Evolutionary conservation across 2,113 vertebrate genomes (phyloP), one percentile per base, ranked within the genome.

Genomic region (Antechinus flavipes): DNA sequence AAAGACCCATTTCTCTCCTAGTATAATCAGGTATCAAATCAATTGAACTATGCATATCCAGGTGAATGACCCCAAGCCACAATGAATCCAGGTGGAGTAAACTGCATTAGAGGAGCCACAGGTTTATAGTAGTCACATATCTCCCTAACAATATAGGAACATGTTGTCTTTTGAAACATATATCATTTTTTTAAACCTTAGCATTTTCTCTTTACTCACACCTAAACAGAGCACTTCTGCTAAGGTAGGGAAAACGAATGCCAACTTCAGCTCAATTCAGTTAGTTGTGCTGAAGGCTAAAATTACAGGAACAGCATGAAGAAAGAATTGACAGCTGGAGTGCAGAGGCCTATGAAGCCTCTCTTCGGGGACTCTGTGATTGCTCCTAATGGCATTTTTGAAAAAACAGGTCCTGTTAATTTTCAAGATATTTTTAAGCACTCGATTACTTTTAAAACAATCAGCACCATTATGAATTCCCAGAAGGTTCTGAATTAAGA

Each of bases 351-450:
- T 97, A 91, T 93, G 93, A 97, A 97, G 89, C 54, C 90, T 96
- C 96, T 92, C 97, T 95, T 98, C 95, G 68, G 91, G 93, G 42
- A 91, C 53, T 94, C 94, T 91, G 30, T 94, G 91, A 93, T 95
- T 97, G 93, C 93, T 97, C 58, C 93, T 97, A 97, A 94, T 90
- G 68, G 14, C 16, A 89, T 95, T 98, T 97, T 84, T 27, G 93
- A 94, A 93, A 56, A 93, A 96, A 92, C 3, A 96, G 46, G 91
- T 49, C 47, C 53, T 95, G 90, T 96, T 98, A 97, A 97, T 97
- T 98, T 98, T 97, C 7, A 55, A 90, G 90, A 50, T 84, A 96
- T 98, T 99, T 98, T 97, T 96, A 97, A 97, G 93, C 94, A 94
- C 95, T 95, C 2, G 52, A 93, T 97, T 94, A 97, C 54, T 97